phyloP scores from a whole-genome alignment of 2,888 invertebrate genomes.

The Pheosia gnoma region DNA sequence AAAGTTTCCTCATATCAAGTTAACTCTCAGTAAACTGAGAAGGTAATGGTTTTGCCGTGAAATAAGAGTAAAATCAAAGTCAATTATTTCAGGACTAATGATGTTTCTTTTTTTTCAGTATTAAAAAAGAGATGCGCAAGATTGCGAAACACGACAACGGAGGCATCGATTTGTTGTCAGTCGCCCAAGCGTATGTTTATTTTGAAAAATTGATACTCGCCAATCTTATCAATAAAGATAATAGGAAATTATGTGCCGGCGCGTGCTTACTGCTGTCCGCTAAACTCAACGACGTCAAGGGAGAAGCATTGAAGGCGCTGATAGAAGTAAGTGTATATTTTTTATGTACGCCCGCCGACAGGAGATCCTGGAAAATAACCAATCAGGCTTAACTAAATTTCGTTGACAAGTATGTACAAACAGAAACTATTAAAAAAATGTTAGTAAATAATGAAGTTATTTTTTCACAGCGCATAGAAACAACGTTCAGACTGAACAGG shows the following conservation, averaged over 20 bases:
- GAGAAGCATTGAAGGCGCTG: constrained; percentile 91
- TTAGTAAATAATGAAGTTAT: not conserved
- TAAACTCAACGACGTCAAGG: constrained; percentile 98
- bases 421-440: too few species aligned
- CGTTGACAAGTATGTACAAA: too few species aligned
- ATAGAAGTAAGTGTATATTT: constrained; percentile 88
- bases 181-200: constrained; percentile 99
- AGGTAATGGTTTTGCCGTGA: constrained; percentile 85
- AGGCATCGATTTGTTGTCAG: constrained; percentile 92
- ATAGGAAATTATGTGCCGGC: constrained; percentile 97
- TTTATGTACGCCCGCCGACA: not conserved
- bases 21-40: constrained; percentile 97
- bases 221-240: constrained; percentile 96
- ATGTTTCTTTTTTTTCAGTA: constrained; percentile 79
- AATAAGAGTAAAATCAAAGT: not conserved
- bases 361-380: too few species aligned
- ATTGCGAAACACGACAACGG: constrained; percentile 93
- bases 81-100: constrained; percentile 4
- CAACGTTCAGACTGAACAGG: constrained; percentile 93
- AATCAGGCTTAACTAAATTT: too few species aligned
- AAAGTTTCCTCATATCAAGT: constrained; percentile 96
- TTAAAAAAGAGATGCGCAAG: constrained; percentile 97
- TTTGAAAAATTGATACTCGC: constrained; percentile 98
- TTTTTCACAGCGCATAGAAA: constrained; percentile 91
- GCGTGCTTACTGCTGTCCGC: constrained; percentile 97